phyloP scores from a whole-genome alignment of 2,113 vertebrate genomes.

The Eulemur rufifrons region DNA sequence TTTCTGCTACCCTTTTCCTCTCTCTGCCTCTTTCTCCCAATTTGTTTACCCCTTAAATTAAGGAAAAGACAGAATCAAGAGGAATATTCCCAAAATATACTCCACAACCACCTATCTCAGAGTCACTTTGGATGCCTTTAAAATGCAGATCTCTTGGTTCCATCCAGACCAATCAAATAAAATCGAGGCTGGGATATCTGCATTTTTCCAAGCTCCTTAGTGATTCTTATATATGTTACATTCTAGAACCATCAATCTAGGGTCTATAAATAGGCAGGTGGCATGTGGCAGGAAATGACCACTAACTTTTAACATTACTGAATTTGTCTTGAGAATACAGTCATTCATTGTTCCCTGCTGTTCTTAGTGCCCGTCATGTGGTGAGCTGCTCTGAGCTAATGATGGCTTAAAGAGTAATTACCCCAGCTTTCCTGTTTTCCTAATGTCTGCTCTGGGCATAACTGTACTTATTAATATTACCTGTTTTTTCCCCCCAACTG shows the following conservation, averaged over 20 bases:
- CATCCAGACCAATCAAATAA: neutral
- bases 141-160: neutral
- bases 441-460: constrained; percentile 36
- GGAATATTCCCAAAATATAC: neutral
- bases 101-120: neutral
- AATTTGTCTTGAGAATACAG: neutral
- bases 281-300: neutral
- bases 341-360: neutral
- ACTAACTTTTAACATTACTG: neutral
- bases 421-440: constrained; percentile 4
- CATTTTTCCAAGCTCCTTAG: neutral
- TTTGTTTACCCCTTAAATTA: neutral
- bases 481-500: constrained; percentile 23
- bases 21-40: neutral
- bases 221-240: neutral
- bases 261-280: neutral
- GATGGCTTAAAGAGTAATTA: neutral
- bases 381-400: constrained; percentile 37
- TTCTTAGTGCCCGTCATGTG: neutral
- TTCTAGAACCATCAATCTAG: neutral
- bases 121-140: neutral
- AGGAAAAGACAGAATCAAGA: neutral
- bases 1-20: neutral
- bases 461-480: constrained; percentile 44
- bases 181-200: neutral